Evolutionary conservation across 2,888 invertebrate genomes (phyloP), one percentile per base, ranked within the genome.

Genomic region (Macrophya alboannulata): DNA sequence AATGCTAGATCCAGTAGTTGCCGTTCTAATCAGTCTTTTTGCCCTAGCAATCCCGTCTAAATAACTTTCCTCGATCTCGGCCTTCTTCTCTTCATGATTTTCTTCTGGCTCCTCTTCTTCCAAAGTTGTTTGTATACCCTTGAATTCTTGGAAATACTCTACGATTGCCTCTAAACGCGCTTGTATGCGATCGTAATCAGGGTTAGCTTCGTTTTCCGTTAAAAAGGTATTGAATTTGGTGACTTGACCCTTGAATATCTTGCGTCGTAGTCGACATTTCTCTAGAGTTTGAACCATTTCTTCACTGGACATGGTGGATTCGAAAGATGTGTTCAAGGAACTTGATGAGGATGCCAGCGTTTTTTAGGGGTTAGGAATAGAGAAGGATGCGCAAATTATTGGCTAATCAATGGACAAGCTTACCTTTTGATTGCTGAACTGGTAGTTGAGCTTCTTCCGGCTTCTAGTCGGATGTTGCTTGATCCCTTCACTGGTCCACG

Each of bases 61-160:
- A 59, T 84, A 84, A n/a, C 48, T 77, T 0, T 40, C 31, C 40
- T 84, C 84, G n/a, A 84, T 71, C 25, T 84, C 77, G 4, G 31
- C 2, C 21, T 84, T 21, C 4, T 25, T n/a, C 4, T 21, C 10
- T 10, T 55, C 55, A 51, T 86, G 86, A 1, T 86, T 76, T 4
- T 21, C 59, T 1, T 83, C 83, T 5, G 85, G 79, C 55, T 86
- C 45, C 2, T 12, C 43, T 4, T 25, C 25, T 45, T 86, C 86
- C 15, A 86, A 12, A n/a, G 71, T 76, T 0, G 17, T 51, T 84
- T 84, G 77, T 4, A 86, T 68, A 3, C 25, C 15, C 9, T 86
- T 31, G 45, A 86, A 86, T 77, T 86, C 86, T 1, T 86, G 68
- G 15, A 55, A 86, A 77, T 68, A 43, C 12, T 83, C 74, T 0